Percentiles rank a stretch among this genome's conserved stretches.
These are phyloP conservation scores for Platysternon megacephalum DNA, from an alignment of 2,113 vertebrate species.

Conservation along the genomic window DNA sequence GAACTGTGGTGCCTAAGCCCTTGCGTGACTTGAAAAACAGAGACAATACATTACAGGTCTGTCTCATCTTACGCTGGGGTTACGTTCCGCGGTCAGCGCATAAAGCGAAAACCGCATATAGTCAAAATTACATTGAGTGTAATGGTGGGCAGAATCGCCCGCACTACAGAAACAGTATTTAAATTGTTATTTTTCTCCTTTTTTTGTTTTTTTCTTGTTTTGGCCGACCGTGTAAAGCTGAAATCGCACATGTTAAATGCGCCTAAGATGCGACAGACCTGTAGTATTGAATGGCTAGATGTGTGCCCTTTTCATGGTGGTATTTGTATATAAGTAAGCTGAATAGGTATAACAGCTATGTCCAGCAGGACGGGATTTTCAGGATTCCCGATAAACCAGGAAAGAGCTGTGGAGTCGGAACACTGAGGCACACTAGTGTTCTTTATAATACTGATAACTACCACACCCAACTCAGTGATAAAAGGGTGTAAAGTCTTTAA, in stretches of 20 bases:
- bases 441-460: not conserved
- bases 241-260: no score
- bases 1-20: not conserved
- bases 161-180: no score
- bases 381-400: not conserved
- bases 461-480: not conserved
- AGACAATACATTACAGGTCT: not conserved
- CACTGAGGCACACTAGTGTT: not conserved
- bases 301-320: not conserved
- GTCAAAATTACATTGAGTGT: no score
- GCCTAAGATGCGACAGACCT: no score
- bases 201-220: no score
- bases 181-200: no score
- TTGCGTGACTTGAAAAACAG: not conserved
- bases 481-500: constrained; percentile 26
- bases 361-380: not conserved
- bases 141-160: no score
- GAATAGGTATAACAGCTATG: not conserved
- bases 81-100: no score
- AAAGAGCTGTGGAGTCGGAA: not conserved
- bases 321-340: not conserved
- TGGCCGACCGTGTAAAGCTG: no score
- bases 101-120: no score
- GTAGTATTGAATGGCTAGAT: not conserved
- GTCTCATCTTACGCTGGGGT: no score